Evolutionary conservation across 2,113 vertebrate genomes (phyloP).

Genomic region (Glaucidium brasilianum): DNA sequence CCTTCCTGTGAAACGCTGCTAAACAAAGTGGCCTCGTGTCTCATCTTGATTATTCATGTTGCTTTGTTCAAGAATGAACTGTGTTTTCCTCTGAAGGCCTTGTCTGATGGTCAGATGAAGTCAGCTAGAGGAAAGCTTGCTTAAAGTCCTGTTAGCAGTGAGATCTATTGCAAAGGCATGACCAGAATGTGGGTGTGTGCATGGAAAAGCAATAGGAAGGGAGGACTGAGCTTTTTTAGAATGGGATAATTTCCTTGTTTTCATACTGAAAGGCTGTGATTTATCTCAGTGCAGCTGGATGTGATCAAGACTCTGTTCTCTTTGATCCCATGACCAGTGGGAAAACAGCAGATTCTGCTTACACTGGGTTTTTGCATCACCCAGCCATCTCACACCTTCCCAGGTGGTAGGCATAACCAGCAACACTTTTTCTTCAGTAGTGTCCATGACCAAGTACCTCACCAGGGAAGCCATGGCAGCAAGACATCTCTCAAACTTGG

Average conservation of each 20-base stretch:
- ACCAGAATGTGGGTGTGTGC: background rate
- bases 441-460: background rate
- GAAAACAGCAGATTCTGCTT: background rate
- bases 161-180: background rate
- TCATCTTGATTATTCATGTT: fast-evolving
- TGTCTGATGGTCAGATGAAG: fast-evolving
- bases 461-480: background rate
- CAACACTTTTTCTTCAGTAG: background rate
- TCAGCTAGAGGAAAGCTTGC: background rate
- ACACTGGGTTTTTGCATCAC: fast-evolving
- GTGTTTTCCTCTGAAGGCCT: background rate
- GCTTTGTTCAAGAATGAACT: background rate
- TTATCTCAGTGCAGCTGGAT: background rate
- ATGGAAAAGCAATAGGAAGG: background rate
- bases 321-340: background rate
- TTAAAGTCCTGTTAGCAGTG: background rate
- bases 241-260: background rate
- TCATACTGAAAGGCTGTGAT: background rate
- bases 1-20: background rate
- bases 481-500: background rate
- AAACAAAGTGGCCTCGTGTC: background rate
- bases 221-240: background rate
- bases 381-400: background rate
- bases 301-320: background rate
- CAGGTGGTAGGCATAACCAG: background rate